Base-by-base conservation (phyloP, 2,113 vertebrate genomes). In the Actenoides lindsayi region DNA sequence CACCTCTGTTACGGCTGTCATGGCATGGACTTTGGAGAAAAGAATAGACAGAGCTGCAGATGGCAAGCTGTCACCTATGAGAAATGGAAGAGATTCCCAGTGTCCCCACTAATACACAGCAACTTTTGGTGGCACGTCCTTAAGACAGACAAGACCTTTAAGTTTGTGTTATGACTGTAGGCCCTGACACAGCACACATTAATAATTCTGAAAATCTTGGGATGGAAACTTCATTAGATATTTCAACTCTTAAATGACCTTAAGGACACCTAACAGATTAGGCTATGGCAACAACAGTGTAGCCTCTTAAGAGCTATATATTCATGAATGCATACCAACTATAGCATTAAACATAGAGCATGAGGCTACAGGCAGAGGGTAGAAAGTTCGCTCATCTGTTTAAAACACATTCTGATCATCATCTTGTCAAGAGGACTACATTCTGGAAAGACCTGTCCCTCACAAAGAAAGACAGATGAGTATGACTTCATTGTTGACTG, bases 111-210 rank as follows among this genome's bases (percentile, higher is more conserved):
- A 91, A 84, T 6, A 63, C 17, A 31, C 4, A 70, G 31, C 17
- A 62, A 74, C 24, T 93, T 89, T 50, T 59, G 63, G 77, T 33
- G 30, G 33, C n/a, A 31, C 21, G 53, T 7, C 18, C 76, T 41
- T 30, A 62, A 50, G 46, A 62, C 3, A 69, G 54, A 60, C 14
- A 68, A 48, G 31, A 90, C 8, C 13, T 89, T 78, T 41, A 54
- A 0, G 0, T 28, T 46, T 37, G 16, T 48, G 30, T 24, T 70
- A 67, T 68, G n/a, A 41, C 11, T 63, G 35, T 0, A 50, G 23
- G 39, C 13, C 25, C 46, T 71, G 37, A 62, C 16, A 65, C 23
- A 50, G 28, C 5, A 4, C 4, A 37, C 0, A 1, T 23, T 37
- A 59, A 48, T 78, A 41, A 57, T 75, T 35, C 57, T 54, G 48